Evolutionary conservation across 2,113 vertebrate species (phyloP), one percentile per base, ranked within the genome.

Genomic region (Calidris pugnax): DNA sequence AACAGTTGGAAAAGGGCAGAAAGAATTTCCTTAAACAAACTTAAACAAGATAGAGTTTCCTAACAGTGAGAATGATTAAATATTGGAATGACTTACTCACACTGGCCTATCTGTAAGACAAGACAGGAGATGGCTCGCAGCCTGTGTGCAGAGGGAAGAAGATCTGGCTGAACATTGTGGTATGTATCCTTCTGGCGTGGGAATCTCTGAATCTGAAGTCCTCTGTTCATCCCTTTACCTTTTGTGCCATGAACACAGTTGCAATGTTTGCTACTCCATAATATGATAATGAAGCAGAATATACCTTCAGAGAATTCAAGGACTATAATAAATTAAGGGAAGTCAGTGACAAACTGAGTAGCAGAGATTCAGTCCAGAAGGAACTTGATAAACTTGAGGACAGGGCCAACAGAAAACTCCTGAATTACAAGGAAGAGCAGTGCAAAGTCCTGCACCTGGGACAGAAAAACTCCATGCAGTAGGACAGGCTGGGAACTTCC

Each of bases 101-200:
- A 68, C 56, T 84, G 68, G 76, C 47, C 89, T 96, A 95, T 95
- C 80, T 95, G 50, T 89, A 81, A 95, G 64, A 89, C 84, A 95
- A 95, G 80, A 74, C 63, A 78, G 47, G 59, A 89, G 76, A 74
- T 93, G 94, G 83, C 83, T 95, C 23, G 0, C 41, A 90, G 91
- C 89, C 73, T 80, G 72, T 43, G 68, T 71, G 26, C 64, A 63
- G 71, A 35, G 63, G 63, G 66, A 93, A 94, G 69, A 88, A 87
- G 91, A 84, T 93, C 80, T 96, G 96, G 86, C 80, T 67, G 84
- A 96, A 95, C 94, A 95, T 17, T 35, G 43, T 35, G 89, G 64
- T 78, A 78, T 93, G 71, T n/a, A 59, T 91, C 73, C n/a, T 95
- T 67, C 76, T 95, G 89, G 73, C 32, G 0, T 78, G 80, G 37